Evolutionary conservation across 2,888 invertebrate genomes (phyloP).

Genomic region (Tanypteryx hageni): DNA sequence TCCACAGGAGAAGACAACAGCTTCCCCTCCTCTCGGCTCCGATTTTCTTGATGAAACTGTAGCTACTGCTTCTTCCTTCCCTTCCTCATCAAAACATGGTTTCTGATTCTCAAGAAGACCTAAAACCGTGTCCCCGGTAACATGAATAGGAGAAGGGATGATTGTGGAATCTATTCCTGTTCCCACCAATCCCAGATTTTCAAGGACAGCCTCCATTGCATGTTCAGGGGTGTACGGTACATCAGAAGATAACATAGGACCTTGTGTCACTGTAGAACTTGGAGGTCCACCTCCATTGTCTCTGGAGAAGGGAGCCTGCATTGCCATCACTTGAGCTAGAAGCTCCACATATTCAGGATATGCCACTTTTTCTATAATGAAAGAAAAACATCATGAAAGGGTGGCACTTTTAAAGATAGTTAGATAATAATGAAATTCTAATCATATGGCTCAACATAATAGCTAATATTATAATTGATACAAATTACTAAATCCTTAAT

Average conservation of each 20-base stretch:
- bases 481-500: background rate
- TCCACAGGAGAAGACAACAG: slow-evolving; percentile 68
- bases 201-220: slow-evolving; percentile 65
- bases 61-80: background rate
- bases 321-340: slow-evolving; percentile 67
- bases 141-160: slow-evolving; percentile 8
- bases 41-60: background rate
- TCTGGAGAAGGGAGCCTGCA: slow-evolving; percentile 55
- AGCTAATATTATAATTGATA: background rate
- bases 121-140: background rate
- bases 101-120: background rate
- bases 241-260: slow-evolving; percentile 31
- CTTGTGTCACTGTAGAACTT: background rate
- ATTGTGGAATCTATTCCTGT: background rate
- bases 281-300: slow-evolving; percentile 27
- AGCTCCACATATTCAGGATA: slow-evolving; percentile 68
- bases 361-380: slow-evolving; percentile 67
- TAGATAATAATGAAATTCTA: background rate
- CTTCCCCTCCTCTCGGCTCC: slow-evolving; percentile 29
- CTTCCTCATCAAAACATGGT: background rate
- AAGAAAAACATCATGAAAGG: slow-evolving; percentile 17
- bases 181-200: slow-evolving; percentile 47
- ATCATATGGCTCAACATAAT: background rate
- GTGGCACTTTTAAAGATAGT: background rate
- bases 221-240: slow-evolving; percentile 51